phyloP scores from a whole-genome alignment of 2,888 invertebrate genomes.

The Entomobrya multifasciata region DNA sequence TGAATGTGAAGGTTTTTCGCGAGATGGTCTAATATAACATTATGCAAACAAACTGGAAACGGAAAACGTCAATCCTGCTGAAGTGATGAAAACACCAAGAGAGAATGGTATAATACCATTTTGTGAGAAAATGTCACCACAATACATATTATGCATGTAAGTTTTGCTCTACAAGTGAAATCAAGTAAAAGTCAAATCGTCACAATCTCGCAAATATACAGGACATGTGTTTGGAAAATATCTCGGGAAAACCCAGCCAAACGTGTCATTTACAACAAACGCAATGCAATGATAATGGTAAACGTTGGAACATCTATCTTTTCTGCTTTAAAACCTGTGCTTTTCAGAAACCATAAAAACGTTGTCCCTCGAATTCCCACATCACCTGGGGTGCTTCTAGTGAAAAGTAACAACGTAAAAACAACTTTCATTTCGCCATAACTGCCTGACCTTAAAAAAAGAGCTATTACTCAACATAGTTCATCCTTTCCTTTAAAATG shows the following conservation, averaged over 20 bases:
- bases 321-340: too few species aligned
- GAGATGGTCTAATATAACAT: conserved; percentile 28
- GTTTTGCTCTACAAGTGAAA: background rate
- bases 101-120: too few species aligned
- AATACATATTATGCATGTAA: too few species aligned
- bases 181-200: background rate
- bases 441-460: background rate
- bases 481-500: background rate
- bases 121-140: too few species aligned
- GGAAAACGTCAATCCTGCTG: too few species aligned
- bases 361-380: too few species aligned
- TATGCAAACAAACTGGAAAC: conserved; percentile 36
- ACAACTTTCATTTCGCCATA: background rate
- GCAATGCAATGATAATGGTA: too few species aligned
- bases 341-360: too few species aligned
- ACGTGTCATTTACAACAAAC: conserved; percentile 19
- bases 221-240: conserved; percentile 6
- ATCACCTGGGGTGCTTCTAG: too few species aligned
- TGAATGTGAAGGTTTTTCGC: background rate
- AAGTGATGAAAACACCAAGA: too few species aligned
- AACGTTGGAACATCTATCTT: too few species aligned
- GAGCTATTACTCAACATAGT: background rate
- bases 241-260: conserved; percentile 15
- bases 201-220: conserved; percentile 19
- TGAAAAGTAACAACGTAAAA: background rate